phyloP scores from a whole-genome alignment of 2,113 vertebrate species.

The Isurus oxyrinchus region DNA sequence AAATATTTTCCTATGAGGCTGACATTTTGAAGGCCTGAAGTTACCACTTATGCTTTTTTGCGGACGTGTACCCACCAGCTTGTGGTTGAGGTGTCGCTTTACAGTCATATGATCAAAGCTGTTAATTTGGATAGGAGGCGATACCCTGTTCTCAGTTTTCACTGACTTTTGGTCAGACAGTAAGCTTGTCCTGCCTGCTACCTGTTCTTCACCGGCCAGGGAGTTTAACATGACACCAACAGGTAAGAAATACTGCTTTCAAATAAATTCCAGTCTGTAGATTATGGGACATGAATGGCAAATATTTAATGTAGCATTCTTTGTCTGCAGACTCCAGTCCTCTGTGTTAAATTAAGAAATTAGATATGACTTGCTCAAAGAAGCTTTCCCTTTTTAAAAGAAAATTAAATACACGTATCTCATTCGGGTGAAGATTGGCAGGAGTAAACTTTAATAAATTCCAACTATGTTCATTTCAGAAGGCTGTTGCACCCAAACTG shows the following conservation, averaged over 20 bases:
- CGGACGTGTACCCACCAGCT: conserved; percentile 4
- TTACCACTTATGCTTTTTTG: conserved; percentile 22
- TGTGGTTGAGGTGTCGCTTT: conserved; percentile 8
- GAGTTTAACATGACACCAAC: conserved; percentile 16
- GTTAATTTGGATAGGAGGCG: conserved; percentile 33
- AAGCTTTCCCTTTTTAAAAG: not conserved
- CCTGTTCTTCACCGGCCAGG: not conserved
- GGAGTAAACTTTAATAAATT: not conserved
- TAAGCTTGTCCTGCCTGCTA: conserved; percentile 13
- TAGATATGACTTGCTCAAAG: not conserved
- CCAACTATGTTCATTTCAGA: not conserved
- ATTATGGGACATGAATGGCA: not conserved
- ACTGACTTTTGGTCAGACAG: conserved; percentile 12
- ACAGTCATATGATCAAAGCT: conserved; percentile 35
- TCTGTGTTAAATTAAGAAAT: not conserved
- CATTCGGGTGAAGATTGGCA: not conserved
- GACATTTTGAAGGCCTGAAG: conserved; percentile 14
- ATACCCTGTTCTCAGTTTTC: conserved; percentile 34
- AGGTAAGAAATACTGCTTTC: conserved; percentile 21
- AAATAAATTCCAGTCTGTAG: not conserved
- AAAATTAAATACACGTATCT: not conserved
- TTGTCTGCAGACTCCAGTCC: not conserved
- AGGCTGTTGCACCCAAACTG: not conserved
- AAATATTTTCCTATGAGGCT: not conserved
- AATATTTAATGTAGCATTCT: not conserved